These are phyloP conservation scores for Drosophila sproati DNA, from an alignment of 1,140 invertebrate genomes.

Conservation along the genomic window DNA sequence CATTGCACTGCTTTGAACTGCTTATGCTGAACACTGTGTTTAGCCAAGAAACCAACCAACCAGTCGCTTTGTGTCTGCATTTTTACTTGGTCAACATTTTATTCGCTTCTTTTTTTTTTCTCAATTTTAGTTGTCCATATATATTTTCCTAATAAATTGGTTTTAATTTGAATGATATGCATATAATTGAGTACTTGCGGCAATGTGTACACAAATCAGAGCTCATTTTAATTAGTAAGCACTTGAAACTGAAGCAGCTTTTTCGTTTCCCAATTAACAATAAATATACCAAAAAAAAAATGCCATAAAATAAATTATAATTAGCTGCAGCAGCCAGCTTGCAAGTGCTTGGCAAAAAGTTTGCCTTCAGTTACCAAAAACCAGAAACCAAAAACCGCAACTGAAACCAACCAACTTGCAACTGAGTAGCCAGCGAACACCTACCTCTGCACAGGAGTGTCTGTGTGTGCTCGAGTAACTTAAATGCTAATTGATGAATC, in stretches of 20 bases:
- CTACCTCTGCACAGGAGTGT: constrained; percentile 10
- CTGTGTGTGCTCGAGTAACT: constrained; percentile 22
- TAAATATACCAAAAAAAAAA: constrained; percentile 59
- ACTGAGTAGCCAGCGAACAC: constrained; percentile 42
- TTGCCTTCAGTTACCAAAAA: constrained; percentile 15
- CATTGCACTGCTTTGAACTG: constrained; percentile 7
- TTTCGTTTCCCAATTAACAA: constrained; percentile 60
- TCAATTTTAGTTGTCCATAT: not conserved
- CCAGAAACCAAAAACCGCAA: constrained; percentile 14
- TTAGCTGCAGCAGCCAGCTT: constrained; percentile 41
- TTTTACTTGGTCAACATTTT: not conserved
- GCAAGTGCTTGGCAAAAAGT: constrained; percentile 52
- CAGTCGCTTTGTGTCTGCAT: too few relatives aligned
- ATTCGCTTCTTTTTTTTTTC: constrained; percentile 13
- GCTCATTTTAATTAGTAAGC: constrained; percentile 1
- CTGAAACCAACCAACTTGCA: constrained; percentile 54
- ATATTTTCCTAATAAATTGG: constrained; percentile 4
- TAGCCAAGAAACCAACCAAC: constrained; percentile 19
- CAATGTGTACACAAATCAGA: not conserved
- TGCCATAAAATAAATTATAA: constrained; percentile 61
- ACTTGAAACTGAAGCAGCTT: constrained; percentile 39
- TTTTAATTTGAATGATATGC: not conserved
- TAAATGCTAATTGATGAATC: constrained; percentile 80
- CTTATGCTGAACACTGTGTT: not conserved
- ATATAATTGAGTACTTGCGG: not conserved